Evolutionary conservation across 2,113 vertebrate genomes (phyloP).

Genomic region (Camelus bactrianus): DNA sequence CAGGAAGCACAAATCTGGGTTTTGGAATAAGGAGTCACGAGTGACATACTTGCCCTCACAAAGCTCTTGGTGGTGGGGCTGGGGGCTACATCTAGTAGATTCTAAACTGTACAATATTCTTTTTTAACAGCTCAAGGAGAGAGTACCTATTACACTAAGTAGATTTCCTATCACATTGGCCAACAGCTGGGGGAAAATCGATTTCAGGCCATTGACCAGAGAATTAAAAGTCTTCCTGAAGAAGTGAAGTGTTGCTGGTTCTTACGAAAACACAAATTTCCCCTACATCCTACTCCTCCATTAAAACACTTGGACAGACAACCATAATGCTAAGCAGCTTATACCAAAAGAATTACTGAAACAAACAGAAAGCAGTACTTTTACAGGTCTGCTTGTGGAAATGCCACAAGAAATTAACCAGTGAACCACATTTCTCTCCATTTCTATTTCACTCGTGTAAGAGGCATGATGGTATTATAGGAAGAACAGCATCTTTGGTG

Average conservation of each 20-base stretch:
- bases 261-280: constrained; percentile 58
- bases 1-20: neutral
- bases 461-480: neutral
- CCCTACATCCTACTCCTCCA: neutral
- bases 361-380: neutral
- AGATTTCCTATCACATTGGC: constrained; percentile 66
- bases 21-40: neutral
- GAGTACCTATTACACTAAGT: constrained; percentile 62
- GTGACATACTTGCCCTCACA: neutral
- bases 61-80: constrained; percentile 27
- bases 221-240: constrained; percentile 74
- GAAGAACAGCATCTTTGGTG: neutral
- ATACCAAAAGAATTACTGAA: neutral
- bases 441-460: neutral
- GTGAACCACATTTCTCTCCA: neutral
- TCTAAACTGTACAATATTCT: constrained; percentile 2
- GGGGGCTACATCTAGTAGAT: neutral
- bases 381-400: neutral
- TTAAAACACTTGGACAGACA: constrained; percentile 19
- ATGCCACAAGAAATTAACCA: neutral
- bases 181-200: constrained; percentile 64
- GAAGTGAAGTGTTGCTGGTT: constrained; percentile 59
- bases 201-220: constrained; percentile 64
- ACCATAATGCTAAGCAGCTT: neutral
- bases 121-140: constrained; percentile 19